phyloP scores from a whole-genome alignment of 2,113 vertebrate genomes.

The Caranx ignobilis region DNA sequence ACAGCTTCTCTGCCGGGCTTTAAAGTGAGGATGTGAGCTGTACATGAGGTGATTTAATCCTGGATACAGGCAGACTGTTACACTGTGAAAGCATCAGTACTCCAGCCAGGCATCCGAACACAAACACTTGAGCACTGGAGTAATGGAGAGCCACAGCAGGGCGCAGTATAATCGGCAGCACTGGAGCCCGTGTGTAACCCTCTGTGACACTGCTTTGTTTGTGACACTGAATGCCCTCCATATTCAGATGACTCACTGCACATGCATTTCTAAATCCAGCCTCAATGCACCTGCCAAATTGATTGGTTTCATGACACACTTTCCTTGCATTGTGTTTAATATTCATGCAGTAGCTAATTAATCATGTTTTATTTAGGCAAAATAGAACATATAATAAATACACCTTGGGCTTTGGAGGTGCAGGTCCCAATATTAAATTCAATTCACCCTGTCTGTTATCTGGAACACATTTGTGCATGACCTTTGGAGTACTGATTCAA shows the following conservation, averaged over 20 bases:
- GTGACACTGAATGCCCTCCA: slow-evolving; percentile 64
- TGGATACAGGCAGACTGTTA: slow-evolving; percentile 43
- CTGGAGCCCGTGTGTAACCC: slow-evolving; percentile 64
- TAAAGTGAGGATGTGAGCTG: not conserved
- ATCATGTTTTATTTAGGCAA: slow-evolving; percentile 15
- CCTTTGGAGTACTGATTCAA: slow-evolving; percentile 9
- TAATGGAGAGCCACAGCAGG: slow-evolving; percentile 70
- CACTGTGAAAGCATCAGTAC: slow-evolving; percentile 50
- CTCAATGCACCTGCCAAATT: slow-evolving; percentile 54
- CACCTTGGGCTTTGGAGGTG: not conserved
- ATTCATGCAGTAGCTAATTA: slow-evolving; percentile 1
- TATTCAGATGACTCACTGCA: slow-evolving; percentile 70
- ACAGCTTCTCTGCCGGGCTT: not conserved
- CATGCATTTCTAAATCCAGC: slow-evolving; percentile 56
- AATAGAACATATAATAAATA: slow-evolving; percentile 1
- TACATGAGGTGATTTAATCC: not conserved
- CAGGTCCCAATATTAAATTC: not conserved
- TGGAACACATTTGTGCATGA: not conserved
- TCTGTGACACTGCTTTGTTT: slow-evolving; percentile 69
- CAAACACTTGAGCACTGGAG: slow-evolving; percentile 72
- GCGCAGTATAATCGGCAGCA: slow-evolving; percentile 63
- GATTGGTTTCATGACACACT: slow-evolving; percentile 44
- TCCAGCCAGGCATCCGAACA: slow-evolving; percentile 61
- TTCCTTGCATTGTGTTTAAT: slow-evolving; percentile 26
- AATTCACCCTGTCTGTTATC: not conserved